These are phyloP conservation scores for Oryzaephilus surinamensis DNA, from an alignment of 1,140 invertebrate genomes.

Conservation along the genomic window DNA sequence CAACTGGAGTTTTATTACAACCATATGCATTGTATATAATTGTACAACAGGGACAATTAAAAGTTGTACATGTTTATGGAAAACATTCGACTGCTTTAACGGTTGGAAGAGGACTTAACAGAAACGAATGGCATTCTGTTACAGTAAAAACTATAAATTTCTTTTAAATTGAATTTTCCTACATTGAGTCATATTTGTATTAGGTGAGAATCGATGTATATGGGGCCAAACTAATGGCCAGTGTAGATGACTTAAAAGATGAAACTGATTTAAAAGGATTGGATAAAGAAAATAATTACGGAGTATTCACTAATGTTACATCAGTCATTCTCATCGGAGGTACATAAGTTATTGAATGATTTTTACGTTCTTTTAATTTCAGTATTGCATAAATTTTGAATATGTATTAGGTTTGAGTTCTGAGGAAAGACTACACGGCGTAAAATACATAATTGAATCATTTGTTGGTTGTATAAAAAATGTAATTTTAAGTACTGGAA, in stretches of 20 bases:
- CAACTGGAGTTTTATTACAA: slow-evolving; percentile 54
- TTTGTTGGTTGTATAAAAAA: slow-evolving; percentile 86
- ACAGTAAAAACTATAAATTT: slow-evolving; percentile 41
- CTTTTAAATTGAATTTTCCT: slow-evolving; percentile 3
- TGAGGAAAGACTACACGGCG: slow-evolving; percentile 72
- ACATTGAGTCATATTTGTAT: slow-evolving; percentile 4
- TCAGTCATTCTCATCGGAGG: slow-evolving; percentile 83
- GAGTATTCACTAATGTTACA: slow-evolving; percentile 67
- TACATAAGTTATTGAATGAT: too few species aligned
- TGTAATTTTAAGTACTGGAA: slow-evolving; percentile 70
- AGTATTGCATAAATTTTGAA: slow-evolving; percentile 36
- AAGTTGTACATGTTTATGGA: slow-evolving; percentile 82
- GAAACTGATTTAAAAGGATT: slow-evolving; percentile 71
- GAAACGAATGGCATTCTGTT: slow-evolving; percentile 82
- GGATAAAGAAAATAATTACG: slow-evolving; percentile 70
- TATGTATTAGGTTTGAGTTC: slow-evolving; percentile 76
- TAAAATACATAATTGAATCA: slow-evolving; percentile 84
- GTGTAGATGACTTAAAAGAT: slow-evolving; percentile 69
- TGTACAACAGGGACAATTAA: slow-evolving; percentile 77
- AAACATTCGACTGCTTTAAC: slow-evolving; percentile 73
- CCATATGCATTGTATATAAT: slow-evolving; percentile 83
- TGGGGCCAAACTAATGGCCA: slow-evolving; percentile 65
- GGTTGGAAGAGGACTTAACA: slow-evolving; percentile 78
- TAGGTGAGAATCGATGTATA: slow-evolving; percentile 73
- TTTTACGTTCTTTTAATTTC: slow-evolving; percentile 4